A percentile compares a stretch with the other conserved stretches of the same genome.
Evolutionary conservation across 2,113 vertebrate genomes (phyloP).

Genomic region (Piprites chloris): DNA sequence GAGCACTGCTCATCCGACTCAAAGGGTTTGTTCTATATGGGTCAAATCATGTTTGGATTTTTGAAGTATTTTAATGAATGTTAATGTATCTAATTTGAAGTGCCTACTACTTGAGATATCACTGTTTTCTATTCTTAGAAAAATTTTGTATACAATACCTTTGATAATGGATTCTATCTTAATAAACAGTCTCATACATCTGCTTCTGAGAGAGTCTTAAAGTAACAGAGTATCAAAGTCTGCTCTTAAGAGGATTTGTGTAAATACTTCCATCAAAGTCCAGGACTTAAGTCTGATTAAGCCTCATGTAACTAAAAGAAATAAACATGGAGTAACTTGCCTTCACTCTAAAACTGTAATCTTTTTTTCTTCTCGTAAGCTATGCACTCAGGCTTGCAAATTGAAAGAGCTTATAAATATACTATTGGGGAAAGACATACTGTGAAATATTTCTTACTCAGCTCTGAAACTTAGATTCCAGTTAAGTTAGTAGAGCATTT

Average conservation of each 20-base stretch:
- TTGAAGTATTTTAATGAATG: neutral
- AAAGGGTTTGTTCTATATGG: neutral
- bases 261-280: neutral
- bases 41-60: neutral
- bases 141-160: neutral
- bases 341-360: neutral
- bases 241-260: neutral
- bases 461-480: neutral
- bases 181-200: neutral
- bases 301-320: neutral
- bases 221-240: neutral
- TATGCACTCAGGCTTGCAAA: neutral
- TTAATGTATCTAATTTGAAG: neutral
- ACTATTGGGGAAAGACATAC: neutral
- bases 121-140: neutral
- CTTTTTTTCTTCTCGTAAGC: neutral
- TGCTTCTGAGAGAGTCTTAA: neutral
- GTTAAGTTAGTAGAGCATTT: neutral
- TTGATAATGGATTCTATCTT: neutral
- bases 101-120: neutral
- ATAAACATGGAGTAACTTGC: neutral
- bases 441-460: neutral
- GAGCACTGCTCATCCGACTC: neutral
- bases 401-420: neutral
- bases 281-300: neutral